Base-by-base conservation (phyloP, 2,113 vertebrate genomes). In the Antigone vipio region DNA sequence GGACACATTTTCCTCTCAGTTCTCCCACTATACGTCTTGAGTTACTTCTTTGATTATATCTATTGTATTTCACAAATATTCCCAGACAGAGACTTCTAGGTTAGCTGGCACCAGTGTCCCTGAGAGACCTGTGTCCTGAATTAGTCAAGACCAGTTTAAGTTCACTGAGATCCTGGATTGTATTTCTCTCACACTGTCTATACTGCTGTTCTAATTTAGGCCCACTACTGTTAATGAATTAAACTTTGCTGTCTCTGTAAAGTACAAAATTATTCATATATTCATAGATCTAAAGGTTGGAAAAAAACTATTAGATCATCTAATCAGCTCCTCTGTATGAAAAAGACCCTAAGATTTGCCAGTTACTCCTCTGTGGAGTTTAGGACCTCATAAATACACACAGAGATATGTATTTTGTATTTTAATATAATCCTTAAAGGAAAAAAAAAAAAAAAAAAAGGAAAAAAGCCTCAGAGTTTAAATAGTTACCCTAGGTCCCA, bases 241-340 rank as follows among this genome's bases (percentile, higher is more conserved):
- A 49, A 49, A 71, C 1, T 1, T 71, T 67, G 3, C 14, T 87
- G 5, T 29, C 14, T 44, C n/a, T 63, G 11, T 68, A 60, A 89
- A 59, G 15, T 35, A 67, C 3, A 26, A 56, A 92, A 64, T 68
- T 78, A 52, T 79, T 88, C 45, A 52, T 47, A 30, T 68, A 66
- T 66, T 76, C 24, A n/a, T 52, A 59, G 29, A 84, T 71, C 17
- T 69, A 29, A 55, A 89, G 30, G 20, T 7, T 84, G 17, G 53
- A 23, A 84, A 90, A 90, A 92, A 50, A 8, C 2, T 24, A 15
- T 59, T 55, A 30, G 17, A 47, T 52, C 18, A 82, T 15, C 15
- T 29, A 75, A 3, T 44, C 0, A 0, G 6, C 9, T 81, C 22
- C 62, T 11, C 12, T 53, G 3, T 38, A 32, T 38, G 18, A 68